Evolutionary conservation across 1,140 invertebrate species (phyloP).

Genomic region (Drosophila gunungcola): DNA sequence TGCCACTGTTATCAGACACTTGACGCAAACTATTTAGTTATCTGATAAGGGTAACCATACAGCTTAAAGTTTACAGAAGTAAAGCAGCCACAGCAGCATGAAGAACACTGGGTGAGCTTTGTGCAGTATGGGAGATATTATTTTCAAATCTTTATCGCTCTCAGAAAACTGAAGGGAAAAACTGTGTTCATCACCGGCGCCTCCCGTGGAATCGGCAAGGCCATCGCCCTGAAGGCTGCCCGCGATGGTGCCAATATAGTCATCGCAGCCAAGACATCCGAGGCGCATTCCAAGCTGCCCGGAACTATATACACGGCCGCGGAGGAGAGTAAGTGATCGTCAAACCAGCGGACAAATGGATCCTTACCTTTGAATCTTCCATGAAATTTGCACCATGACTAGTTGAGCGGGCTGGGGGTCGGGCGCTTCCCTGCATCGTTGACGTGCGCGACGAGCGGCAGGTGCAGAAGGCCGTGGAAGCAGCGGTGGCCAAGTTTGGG

Average conservation of each 20-base stretch:
- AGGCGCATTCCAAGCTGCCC: constrained; percentile 97
- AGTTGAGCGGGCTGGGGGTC: constrained; percentile 97
- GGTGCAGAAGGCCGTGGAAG: constrained; percentile 93
- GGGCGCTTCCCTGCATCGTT: constrained; percentile 96
- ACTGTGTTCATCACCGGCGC: constrained; percentile 98
- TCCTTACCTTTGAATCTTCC: constrained; percentile 13
- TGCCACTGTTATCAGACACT: not conserved
- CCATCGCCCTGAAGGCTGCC: constrained; percentile 96
- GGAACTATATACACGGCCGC: constrained; percentile 99
- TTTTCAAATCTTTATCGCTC: not conserved
- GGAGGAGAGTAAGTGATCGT: constrained; percentile 92
- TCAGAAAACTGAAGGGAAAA: constrained; percentile 93
- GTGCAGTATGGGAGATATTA: no score
- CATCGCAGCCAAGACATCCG: constrained; percentile 97
- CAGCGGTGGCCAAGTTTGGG: constrained; percentile 95
- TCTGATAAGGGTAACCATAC: not conserved
- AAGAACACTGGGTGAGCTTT: constrained; percentile 56
- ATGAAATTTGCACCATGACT: constrained; percentile 16
- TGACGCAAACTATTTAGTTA: not conserved
- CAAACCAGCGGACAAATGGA: constrained; percentile 20
- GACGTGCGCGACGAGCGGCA: constrained; percentile 96
- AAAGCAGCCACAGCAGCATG: not conserved
- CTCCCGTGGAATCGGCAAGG: constrained; percentile 98
- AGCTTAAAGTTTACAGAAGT: not conserved
- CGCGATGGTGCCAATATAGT: constrained; percentile 98